Evolutionary conservation across 2,888 invertebrate species (phyloP).

Genomic region (Adineta ricciae): DNA sequence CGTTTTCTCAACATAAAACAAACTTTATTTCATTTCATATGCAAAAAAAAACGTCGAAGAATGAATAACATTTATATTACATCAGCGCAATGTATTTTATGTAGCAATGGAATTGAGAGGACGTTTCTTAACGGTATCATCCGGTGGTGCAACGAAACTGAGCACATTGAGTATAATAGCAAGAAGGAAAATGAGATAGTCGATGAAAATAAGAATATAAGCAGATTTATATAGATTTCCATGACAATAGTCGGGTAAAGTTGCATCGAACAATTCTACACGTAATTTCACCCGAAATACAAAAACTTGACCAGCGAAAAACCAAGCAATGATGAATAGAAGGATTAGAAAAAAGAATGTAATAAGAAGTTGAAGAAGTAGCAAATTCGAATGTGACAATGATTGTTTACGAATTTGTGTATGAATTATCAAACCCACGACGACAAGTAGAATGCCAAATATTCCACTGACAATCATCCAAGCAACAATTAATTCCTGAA

Average conservation of each 20-base stretch:
- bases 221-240: neutral
- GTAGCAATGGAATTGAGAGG: neutral
- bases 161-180: neutral
- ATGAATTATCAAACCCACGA: neutral
- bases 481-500: neutral
- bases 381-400: neutral
- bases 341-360: neutral
- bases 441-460: neutral
- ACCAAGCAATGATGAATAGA: neutral
- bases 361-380: neutral
- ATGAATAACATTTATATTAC: neutral
- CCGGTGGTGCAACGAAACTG: neutral
- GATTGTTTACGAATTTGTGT: neutral
- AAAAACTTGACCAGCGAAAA: neutral
- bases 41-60: neutral
- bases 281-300: neutral
- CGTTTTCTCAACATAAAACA: too few relatives aligned
- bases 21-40: too few relatives aligned
- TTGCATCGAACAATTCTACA: neutral
- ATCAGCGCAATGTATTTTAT: neutral
- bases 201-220: neutral
- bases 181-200: neutral
- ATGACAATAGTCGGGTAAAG: neutral
- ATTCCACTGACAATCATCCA: conserved; percentile 1
- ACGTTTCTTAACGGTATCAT: neutral